Base-by-base conservation (phyloP, 2,113 vertebrate genomes). In the Sisor rabdophorus region DNA sequence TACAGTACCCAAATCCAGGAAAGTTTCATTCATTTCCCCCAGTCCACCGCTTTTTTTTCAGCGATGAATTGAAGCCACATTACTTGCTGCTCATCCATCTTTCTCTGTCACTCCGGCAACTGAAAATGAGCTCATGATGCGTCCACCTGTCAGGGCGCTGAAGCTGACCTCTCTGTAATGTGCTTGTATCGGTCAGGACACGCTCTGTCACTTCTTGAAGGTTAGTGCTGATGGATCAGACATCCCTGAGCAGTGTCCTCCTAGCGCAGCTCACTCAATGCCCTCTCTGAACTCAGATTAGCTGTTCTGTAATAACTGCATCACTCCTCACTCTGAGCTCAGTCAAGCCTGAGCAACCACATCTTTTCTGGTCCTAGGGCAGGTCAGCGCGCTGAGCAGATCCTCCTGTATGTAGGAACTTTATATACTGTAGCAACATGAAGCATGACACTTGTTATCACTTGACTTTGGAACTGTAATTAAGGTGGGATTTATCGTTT, bases 1-100 rank as follows among this genome's bases (percentile, higher is more conserved):
- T 58, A 80, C 84, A 72, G 81, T 83, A 73, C 76, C 78, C 71
- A 77, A 63, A 76, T 76, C 82, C 78, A 85, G 84, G 86, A 88
- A 82, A 76, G 76, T 76, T 79, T 73, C 63, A 47, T 47, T 26
- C 55, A 65, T 26, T 52, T 65, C 54, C 20, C 58, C 7, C 19
- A 7, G 19, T 61, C 15, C 58, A 24, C 16, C 11, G 19, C 36
- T 19, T 50, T 60, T 11, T 56, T 1, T 68, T 17, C 58, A 68
- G 12, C 15, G 22, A 76, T 79, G 67, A 78, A 80, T 76, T 70
- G 30, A 54, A 55, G 36, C 20, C n/a, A 72, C 56, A 44, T 79
- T 71, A 47, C 69, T 64, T 48, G 63, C 60, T 69, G 55, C 60
- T 16, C 65, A 77, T 82, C 47, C 36, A 73, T 73, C 47, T 68